phyloP scores from a whole-genome alignment of 2,797 vertebrate genomes.

The Anguilla anguilla region DNA sequence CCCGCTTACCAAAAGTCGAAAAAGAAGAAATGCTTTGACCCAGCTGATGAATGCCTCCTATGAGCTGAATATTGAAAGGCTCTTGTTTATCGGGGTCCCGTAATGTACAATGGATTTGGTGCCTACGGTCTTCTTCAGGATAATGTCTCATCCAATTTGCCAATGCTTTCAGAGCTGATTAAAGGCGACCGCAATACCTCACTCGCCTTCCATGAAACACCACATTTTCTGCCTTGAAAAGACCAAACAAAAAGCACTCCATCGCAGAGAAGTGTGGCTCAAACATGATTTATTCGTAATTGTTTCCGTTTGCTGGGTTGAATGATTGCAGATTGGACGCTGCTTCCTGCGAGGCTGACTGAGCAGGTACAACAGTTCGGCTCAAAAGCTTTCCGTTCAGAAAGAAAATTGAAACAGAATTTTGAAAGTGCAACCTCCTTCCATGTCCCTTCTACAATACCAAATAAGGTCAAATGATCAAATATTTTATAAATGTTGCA shows the following conservation, averaged over 20 bases:
- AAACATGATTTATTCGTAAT: slow-evolving; percentile 17
- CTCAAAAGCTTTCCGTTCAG: background rate
- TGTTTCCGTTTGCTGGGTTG: slow-evolving; percentile 1
- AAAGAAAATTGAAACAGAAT: background rate
- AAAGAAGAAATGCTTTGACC: slow-evolving; percentile 19
- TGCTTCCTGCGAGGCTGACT: background rate
- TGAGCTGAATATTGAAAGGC: slow-evolving; percentile 22
- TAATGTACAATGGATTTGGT: slow-evolving; percentile 14
- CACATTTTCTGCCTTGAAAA: background rate
- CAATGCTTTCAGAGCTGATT: slow-evolving; percentile 20
- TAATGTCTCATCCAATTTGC: slow-evolving; percentile 11
- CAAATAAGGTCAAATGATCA: background rate
- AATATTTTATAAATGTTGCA: background rate
- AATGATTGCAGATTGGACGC: background rate
- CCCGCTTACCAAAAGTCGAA: background rate
- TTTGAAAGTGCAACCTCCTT: background rate
- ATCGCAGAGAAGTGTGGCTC: background rate
- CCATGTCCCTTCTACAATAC: background rate
- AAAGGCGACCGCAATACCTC: background rate
- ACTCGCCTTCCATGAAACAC: background rate
- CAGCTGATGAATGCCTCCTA: slow-evolving; percentile 19
- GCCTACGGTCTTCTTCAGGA: background rate
- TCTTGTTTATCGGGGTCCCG: slow-evolving; percentile 5
- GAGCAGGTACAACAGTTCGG: background rate
- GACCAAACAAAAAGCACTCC: background rate